Percentiles rank a stretch among this genome's conserved stretches.
Evolutionary conservation across 2,113 vertebrate genomes (phyloP).

Genomic region (Oxygymnocypris stewartii): DNA sequence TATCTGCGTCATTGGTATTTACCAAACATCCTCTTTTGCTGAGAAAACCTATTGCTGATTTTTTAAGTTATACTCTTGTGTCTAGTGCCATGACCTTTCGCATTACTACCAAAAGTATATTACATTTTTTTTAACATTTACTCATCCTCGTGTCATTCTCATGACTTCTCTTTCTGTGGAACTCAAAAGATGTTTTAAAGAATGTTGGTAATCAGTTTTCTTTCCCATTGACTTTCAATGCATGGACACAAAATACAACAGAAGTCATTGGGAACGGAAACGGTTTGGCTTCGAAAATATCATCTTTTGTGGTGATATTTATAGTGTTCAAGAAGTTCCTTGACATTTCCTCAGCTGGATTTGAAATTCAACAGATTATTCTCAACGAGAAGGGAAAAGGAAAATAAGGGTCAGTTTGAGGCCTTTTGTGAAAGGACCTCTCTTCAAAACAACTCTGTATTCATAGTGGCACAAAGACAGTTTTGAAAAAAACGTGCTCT

Average conservation of each 20-base stretch:
- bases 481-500: not conserved
- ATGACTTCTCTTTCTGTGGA: not conserved
- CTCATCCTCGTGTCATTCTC: not conserved
- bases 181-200: not conserved
- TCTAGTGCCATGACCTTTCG: not conserved
- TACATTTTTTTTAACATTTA: no score
- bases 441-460: conserved; percentile 17
- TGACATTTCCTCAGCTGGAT: not conserved
- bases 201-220: not conserved
- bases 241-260: not conserved
- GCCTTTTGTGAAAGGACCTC: not conserved
- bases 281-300: not conserved
- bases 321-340: not conserved
- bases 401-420: not conserved
- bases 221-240: not conserved
- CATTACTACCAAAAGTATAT: no score
- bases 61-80: not conserved
- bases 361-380: not conserved
- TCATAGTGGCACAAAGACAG: not conserved
- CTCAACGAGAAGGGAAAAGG: not conserved
- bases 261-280: not conserved
- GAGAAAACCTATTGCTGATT: not conserved
- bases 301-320: not conserved
- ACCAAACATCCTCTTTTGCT: not conserved
- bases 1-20: not conserved